Base-by-base conservation (phyloP, 2,888 invertebrate genomes). In the Anorthoa munda region DNA sequence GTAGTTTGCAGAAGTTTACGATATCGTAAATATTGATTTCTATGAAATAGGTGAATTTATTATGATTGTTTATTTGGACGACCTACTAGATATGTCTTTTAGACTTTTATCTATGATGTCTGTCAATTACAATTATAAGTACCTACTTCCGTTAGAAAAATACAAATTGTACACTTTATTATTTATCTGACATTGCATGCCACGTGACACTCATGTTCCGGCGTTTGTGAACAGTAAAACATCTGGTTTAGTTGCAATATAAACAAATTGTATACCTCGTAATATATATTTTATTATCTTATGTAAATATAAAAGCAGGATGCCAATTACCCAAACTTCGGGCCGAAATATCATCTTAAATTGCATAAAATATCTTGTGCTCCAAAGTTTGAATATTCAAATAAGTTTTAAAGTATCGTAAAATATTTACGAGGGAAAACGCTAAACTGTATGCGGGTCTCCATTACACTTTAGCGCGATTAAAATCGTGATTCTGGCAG, bases 401-500 rank as follows among this genome's bases (percentile, higher is more conserved):
- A 72, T 60, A 55, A 71, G 46, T 72, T 69, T 72, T 4, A 21
- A 45, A 61, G 45, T 73, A 74, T 69, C 63, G 39, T 72, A 72
- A 83, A 79, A 79, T 45, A 66, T 72, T 77, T 72, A 72, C 26
- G 66, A 73, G 60, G 66, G 53, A 69, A 72, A 79, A 63, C 61
- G 71, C 59, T 72, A 81, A 82, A 84, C n/a, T 64, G 68, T 74
- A 75, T 73, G 75, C 66, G 66, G 72, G 79, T 83, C 77, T 86
- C 74, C 88, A 87, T 86, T 81, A 79, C 75, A 79, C 55, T 86
- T 86, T 81, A 82, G 86, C 75, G 81, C 86, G 89, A 89, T 89
- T 86, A 85, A 84, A 85, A 80, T 87, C 88, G 89, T 90, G 89
- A 90, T 85, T 85, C 86, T 83, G 85, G 83, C 83, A 80, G 87